Evolutionary conservation across 2,113 vertebrate genomes (phyloP), one percentile per base, ranked within the genome.

Genomic region (Dryoscopus gambensis): DNA sequence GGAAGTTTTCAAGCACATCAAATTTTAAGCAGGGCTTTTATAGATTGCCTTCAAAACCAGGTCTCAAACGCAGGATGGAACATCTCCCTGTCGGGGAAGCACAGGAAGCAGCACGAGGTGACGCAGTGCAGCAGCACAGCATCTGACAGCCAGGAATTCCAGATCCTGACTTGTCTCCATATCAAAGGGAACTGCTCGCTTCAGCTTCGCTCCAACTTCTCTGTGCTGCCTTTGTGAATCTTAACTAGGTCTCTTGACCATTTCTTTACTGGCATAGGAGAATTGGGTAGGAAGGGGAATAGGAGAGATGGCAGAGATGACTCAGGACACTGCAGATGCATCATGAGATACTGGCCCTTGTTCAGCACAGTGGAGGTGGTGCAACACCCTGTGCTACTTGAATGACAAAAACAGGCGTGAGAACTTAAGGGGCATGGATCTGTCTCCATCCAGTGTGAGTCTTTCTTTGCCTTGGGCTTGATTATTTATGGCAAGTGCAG

Each of bases 171-270:
- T 73, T 76, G 70, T 83, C 91, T 85, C 69, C 78, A 68, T 63
- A 94, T 93, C 94, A 95, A 95, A 96, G 85, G 75, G 84, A 96
- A 82, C 35, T 14, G 65, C 87, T 78, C 23, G 62, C 68, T 97
- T 82, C 85, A 92, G 92, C 94, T 90, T 65, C 1, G 3, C 84
- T 95, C 46, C 57, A 57, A n/a, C 77, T 60, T 84, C 70, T 42
- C 87, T 28, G 39, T 0, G 10, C 40, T 42, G 78, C 67, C 42
- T 90, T 76, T 69, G 62, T 69, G 91, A 93, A 91, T 94, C 63
- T 82, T 91, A 93, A 95, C 67, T 10, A 85, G 59, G 33, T 79
- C 81, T 85, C 89, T 35, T 69, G 91, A 84, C 89, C 84, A 17
- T 47, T 88, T 84, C 73, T 67, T 73, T n/a, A 53, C 56, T 16